phyloP scores from a whole-genome alignment of 2,888 invertebrate genomes.

The Hesperia comma region DNA sequence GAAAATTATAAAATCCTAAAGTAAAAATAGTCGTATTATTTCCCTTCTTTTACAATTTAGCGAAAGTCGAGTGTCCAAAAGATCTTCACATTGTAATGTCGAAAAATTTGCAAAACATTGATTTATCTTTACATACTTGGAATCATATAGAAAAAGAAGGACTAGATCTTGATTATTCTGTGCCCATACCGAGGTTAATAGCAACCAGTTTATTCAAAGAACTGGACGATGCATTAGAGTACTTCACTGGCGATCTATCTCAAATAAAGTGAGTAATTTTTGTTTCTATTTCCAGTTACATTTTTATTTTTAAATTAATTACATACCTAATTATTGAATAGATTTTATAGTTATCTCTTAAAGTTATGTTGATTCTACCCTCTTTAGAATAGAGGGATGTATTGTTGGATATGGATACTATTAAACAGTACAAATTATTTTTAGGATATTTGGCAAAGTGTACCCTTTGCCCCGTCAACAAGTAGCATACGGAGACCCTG shows the following conservation, averaged over 20 bases:
- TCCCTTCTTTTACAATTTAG: conserved; percentile 44
- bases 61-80: conserved; percentile 35
- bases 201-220: conserved; percentile 77
- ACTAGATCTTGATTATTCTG: conserved; percentile 83
- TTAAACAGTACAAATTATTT: conserved; percentile 35
- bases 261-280: conserved; percentile 60
- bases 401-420: too few species aligned
- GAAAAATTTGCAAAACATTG: conserved; percentile 51
- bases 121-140: conserved; percentile 54
- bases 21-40: background rate
- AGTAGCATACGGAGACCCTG: conserved; percentile 87
- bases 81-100: conserved; percentile 40
- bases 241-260: conserved; percentile 86
- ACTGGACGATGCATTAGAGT: conserved; percentile 83
- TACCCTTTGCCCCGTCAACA: conserved; percentile 87
- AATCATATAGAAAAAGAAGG: conserved; percentile 75
- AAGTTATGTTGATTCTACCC: background rate
- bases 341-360: too few species aligned
- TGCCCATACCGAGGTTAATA: conserved; percentile 68
- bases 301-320: too few species aligned
- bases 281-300: too few species aligned
- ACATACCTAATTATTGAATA: too few species aligned
- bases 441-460: conserved; percentile 86
- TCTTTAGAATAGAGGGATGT: background rate
- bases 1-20: too few species aligned